Base-by-base conservation (phyloP, 1,140 invertebrate species). In the Zaprionus vittiger region DNA sequence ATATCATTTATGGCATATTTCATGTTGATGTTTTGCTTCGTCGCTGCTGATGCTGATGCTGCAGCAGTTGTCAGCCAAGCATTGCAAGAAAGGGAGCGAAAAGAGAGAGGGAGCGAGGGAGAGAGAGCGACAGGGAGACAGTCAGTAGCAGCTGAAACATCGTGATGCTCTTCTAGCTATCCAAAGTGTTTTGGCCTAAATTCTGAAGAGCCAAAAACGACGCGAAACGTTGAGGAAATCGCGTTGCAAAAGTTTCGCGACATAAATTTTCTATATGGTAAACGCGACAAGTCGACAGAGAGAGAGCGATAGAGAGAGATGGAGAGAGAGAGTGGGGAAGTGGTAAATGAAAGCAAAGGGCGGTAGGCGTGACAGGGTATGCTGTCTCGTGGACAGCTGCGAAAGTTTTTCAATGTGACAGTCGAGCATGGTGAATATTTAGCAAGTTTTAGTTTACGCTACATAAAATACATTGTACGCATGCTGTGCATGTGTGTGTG, bases 161-260 rank as follows among this genome's bases (percentile, higher is more conserved):
- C 65, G 38, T 14, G 55, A 37, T 61, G 55, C 65, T 69, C 60
- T 75, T 74, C 72, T 73, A 59, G 62, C 64, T 70, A 56, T 67
- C 74, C 65, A 69, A 79, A 86, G 83, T 86, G 83, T 86, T 87
- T 80, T 86, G 83, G 80, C 83, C 83, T 87, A 83, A 83, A 86
- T 86, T 87, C 77, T 85, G 72, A 80, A 87, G 83, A 72, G 70
- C 60, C 47, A 44, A 57, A 62, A 52, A 52, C 54, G 17, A 38
- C 20, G 31, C 49, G 31, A 47, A 62, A 64, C 41, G 68, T 31
- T 38, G 37, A 52, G 63, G 24, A 70, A 64, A 66, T 56, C 62
- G 15, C 66, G 61, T 24, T 31, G 70, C 67, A 68, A 74, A 81
- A 86, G 67, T 85, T 85, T 66, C 71, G 71, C 82, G 80, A 81